phyloP scores from a whole-genome alignment of 1,140 invertebrate genomes.

The Monochamus saltuarius region DNA sequence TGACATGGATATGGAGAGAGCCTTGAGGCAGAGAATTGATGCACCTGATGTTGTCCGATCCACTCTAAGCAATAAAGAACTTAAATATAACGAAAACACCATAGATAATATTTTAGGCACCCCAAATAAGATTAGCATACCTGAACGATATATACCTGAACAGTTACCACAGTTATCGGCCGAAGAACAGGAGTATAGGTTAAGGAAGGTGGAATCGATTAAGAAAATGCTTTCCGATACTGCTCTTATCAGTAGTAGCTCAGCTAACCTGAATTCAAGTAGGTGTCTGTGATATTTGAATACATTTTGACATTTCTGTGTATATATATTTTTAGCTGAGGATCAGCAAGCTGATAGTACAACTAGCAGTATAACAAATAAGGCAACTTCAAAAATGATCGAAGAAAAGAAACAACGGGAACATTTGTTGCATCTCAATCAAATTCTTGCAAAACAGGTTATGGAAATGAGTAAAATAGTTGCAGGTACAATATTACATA shows the following conservation, averaged over 20 bases:
- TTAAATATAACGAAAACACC: conserved; percentile 72
- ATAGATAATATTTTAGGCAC: conserved; percentile 82
- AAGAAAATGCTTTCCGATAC: conserved; percentile 84
- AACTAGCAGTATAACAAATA: conserved; percentile 33
- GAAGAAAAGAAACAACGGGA: conserved; percentile 85
- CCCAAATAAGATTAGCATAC: conserved; percentile 88
- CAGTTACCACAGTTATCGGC: conserved; percentile 77
- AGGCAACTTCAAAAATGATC: conserved; percentile 45
- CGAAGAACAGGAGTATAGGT: conserved; percentile 77
- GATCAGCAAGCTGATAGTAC: conserved; percentile 35
- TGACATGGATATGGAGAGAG: conserved; percentile 83
- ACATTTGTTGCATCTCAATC: conserved; percentile 84
- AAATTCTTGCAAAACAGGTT: conserved; percentile 89
- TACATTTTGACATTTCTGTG: conserved; percentile 1
- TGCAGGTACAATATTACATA: conserved; percentile 67
- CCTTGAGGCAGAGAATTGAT: conserved; percentile 66
- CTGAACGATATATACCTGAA: conserved; percentile 88
- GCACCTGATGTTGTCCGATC: conserved; percentile 84
- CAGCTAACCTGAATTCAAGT: conserved; percentile 48
- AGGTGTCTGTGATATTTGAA: conserved; percentile 4
- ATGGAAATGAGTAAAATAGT: conserved; percentile 92
- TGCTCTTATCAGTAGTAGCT: conserved; percentile 52
- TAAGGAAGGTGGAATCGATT: conserved; percentile 87
- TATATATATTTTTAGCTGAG: conserved; percentile 23
- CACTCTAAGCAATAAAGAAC: conserved; percentile 64